Conservation (phyloP, 2,113 vertebrate genomes). For the Ceuthmochares aereus region DNA sequence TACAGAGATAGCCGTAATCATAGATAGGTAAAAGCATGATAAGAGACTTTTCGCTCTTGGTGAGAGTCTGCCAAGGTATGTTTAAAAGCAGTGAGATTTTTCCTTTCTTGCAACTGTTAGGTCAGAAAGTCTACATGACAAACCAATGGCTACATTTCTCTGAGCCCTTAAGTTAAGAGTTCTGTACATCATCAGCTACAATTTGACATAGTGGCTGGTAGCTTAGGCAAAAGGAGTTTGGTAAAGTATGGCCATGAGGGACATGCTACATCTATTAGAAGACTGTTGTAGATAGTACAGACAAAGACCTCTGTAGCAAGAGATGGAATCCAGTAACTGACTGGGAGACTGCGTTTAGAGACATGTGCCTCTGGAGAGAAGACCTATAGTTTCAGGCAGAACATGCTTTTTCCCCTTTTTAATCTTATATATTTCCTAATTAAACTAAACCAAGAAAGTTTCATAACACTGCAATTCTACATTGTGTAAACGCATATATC, state of each 20-base stretch:
- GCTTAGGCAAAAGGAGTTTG: not conserved
- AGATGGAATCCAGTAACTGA: not conserved
- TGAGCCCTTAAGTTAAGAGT: not conserved
- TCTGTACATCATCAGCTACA: not conserved
- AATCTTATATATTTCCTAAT: not conserved
- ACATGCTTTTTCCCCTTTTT: not conserved
- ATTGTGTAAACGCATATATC: not conserved
- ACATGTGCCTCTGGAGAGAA: not conserved
- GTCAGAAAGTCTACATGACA: not conserved
- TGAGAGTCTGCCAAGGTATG: not conserved
- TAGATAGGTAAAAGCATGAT: not conserved
- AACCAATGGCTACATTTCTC: not conserved
- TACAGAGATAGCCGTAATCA: not conserved
- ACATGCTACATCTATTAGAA: not conserved
- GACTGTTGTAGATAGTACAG: not conserved
- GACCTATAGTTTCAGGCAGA: not conserved
- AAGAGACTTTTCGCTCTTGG: not conserved
- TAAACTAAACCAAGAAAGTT: not conserved
- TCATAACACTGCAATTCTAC: not conserved
- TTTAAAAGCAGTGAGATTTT: not conserved
- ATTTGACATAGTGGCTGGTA: not conserved
- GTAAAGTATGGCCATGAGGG: not conserved
- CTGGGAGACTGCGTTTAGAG: not conserved
- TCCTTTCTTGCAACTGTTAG: not conserved
- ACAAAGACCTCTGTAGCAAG: not conserved